Evolutionary conservation across 2,888 invertebrate species (phyloP).

Genomic region (Agrochola circellaris): DNA sequence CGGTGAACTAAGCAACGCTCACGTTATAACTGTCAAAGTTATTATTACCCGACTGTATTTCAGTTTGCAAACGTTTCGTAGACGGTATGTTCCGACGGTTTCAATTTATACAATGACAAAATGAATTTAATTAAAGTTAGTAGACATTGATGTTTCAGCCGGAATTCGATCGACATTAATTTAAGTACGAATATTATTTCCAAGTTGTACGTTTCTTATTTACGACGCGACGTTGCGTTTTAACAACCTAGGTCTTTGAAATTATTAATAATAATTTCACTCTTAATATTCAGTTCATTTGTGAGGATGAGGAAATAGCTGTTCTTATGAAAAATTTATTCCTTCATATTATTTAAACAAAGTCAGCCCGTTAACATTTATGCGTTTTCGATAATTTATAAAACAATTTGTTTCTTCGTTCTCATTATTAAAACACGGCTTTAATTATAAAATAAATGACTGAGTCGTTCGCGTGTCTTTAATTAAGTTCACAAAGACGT

Average conservation of each 20-base stretch:
- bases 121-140: constrained; percentile 79
- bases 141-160: constrained; percentile 72
- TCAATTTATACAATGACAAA: constrained; percentile 76
- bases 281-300: constrained; percentile 38
- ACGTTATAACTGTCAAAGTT: constrained; percentile 86
- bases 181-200: constrained; percentile 53
- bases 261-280: constrained; percentile 32
- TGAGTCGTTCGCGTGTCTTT: constrained; percentile 19
- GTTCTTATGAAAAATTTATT: neutral
- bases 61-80: constrained; percentile 72
- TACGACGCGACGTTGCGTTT: constrained; percentile 25
- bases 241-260: constrained; percentile 13
- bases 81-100: constrained; percentile 50
- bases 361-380: neutral
- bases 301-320: neutral
- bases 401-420: constrained; percentile 2
- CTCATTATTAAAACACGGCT: neutral
- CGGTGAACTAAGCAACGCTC: constrained; percentile 75
- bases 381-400: neutral
- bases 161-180: constrained; percentile 70
- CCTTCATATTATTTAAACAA: constrained; percentile 8
- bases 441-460: constrained; percentile 30
- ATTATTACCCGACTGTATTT: constrained; percentile 78
- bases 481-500: constrained; percentile 40
- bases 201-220: constrained; percentile 47